A percentile compares a stretch with the other conserved stretches of the same genome.
Conservation (phyloP, 2,797 vertebrate genomes). For the Petrocephalus sullivani region DNA sequence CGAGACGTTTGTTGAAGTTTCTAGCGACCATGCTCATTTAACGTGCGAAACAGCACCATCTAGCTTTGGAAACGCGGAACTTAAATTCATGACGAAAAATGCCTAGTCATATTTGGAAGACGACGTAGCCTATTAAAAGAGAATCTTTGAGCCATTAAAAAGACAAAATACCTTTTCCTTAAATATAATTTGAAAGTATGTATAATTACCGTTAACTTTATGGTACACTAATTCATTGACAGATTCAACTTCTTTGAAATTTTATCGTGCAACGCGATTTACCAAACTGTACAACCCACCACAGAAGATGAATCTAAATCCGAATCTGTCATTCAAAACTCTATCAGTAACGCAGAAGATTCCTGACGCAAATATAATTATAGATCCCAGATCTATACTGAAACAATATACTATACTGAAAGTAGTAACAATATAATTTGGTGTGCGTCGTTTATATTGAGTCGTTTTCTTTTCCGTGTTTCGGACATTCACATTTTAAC, state of each 20-base stretch:
- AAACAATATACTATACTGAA: background rate
- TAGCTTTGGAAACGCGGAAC: slow-evolving; percentile 46
- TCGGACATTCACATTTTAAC: background rate
- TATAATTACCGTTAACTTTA: background rate
- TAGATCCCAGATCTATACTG: background rate
- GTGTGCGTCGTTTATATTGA: background rate
- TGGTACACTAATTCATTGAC: background rate
- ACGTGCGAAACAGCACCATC: slow-evolving; percentile 67
- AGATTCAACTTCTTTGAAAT: background rate
- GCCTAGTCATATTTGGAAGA: background rate
- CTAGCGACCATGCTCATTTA: slow-evolving; percentile 27
- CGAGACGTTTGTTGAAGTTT: background rate
- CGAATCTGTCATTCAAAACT: background rate
- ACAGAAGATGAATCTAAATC: background rate
- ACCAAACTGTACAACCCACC: background rate
- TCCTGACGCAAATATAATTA: background rate
- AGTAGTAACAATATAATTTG: background rate
- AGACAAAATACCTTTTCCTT: background rate
- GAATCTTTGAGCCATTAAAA: background rate
- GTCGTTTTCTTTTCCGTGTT: background rate
- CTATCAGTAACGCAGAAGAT: background rate
- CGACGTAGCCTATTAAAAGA: background rate
- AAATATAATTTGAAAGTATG: background rate
- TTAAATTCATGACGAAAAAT: slow-evolving; percentile 6
- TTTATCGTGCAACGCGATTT: background rate